These are phyloP conservation scores for Nudaria mundana DNA, from an alignment of 2,888 invertebrate species.

Conservation along the genomic window DNA sequence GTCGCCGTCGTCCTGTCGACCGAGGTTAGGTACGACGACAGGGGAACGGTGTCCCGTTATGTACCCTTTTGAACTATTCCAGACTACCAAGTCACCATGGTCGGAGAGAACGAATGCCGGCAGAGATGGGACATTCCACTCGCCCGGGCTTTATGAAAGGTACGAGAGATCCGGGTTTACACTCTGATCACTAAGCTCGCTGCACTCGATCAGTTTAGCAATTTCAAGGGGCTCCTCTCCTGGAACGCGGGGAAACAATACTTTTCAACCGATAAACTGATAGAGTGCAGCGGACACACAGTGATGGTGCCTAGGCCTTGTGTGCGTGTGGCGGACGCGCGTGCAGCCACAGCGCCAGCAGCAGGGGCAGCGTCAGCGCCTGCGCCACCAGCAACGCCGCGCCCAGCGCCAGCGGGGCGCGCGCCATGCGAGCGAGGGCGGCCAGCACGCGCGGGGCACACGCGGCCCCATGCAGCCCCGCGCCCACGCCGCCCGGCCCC, in stretches of 20 bases:
- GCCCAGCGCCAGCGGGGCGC: conserved; percentile 50
- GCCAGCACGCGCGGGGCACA: conserved; percentile 52
- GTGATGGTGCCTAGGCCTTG: conserved; percentile 49
- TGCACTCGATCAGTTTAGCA: too few species aligned
- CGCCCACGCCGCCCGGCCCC: conserved; percentile 46
- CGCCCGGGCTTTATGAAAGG: too few species aligned
- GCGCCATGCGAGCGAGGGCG: conserved; percentile 41
- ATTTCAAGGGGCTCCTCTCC: too few species aligned
- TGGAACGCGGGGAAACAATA: too few species aligned
- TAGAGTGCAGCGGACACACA: not conserved
- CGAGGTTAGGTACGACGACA: not conserved
- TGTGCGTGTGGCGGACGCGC: conserved; percentile 45
- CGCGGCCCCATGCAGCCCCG: conserved; percentile 41
- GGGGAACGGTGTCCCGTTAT: too few species aligned
- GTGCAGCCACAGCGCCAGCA: conserved; percentile 62
- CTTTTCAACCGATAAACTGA: too few species aligned
- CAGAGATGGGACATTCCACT: too few species aligned
- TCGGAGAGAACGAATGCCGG: too few species aligned
- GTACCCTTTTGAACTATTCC: too few species aligned
- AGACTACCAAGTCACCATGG: too few species aligned
- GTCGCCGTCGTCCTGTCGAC: not conserved
- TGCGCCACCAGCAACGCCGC: conserved; percentile 60
- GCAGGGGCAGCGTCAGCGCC: conserved; percentile 58
- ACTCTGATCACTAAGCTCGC: too few species aligned
- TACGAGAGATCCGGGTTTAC: too few species aligned